Evolutionary conservation across 37 sponge, comb jelly and placozoan species (phyloP), one percentile per base, ranked within the genome.

Genomic region (Tethya wilhelma): DNA sequence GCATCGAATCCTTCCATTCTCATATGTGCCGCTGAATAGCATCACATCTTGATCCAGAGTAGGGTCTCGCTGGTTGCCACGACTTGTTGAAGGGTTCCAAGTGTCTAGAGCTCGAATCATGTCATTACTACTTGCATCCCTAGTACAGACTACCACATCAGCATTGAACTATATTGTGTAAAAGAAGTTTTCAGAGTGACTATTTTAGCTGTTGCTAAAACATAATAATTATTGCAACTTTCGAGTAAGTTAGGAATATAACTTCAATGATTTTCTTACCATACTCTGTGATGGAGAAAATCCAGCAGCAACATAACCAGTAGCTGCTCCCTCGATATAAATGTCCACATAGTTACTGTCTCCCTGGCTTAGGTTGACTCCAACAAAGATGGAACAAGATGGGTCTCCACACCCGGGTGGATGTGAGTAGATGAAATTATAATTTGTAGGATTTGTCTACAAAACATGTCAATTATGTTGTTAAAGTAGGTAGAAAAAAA

Each of bases 241-340:
- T 19, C 14, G n/a, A n/a, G n/a, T n/a, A n/a, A n/a, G n/a, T n/a
- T n/a, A n/a, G n/a, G n/a, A n/a, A n/a, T n/a, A n/a, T n/a, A n/a
- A n/a, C n/a, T n/a, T n/a, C n/a, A n/a, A n/a, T n/a, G n/a, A n/a
- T n/a, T n/a, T n/a, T n/a, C n/a, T n/a, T n/a, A n/a, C n/a, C n/a
- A n/a, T n/a, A n/a, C n/a, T n/a, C n/a, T n/a, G 32, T 22, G 57
- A 34, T 2, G 19, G 33, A 36, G 80, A 74, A 65, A 86, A 86
- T 46, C 87, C 87, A 19, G 79, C 74, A 37, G 87, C 87, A 25
- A 86, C 62, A 73, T 74, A 86, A 25, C 80, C 80, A 26, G 1
- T 37, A 20, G 80, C 79, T 0, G 28, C 44, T 6, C 80, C 87
- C 59, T 86, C 80, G 38, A 86, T 19, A 49, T 79, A 64, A 31